Conservation (phyloP, 2,113 vertebrate genomes). For the Phalacrocorax brasilianus region DNA sequence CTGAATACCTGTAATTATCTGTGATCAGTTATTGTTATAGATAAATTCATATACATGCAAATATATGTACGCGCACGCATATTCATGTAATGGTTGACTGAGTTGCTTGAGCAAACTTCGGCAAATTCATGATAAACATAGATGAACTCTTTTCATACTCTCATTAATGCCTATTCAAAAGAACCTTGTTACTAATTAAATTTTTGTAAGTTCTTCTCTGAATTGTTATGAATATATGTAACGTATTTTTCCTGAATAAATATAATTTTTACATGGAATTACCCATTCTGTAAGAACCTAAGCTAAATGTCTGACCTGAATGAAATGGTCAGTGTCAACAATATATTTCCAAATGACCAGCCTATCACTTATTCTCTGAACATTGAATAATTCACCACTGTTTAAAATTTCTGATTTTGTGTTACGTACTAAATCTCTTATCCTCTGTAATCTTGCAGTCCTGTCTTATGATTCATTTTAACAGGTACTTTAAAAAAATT, state of each 20-base stretch:
- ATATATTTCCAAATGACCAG: not conserved
- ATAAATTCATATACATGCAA: not conserved
- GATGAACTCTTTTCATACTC: not conserved
- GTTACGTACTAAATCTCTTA: not conserved
- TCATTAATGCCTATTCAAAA: not conserved
- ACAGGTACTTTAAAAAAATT: not conserved
- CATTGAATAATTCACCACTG: not conserved
- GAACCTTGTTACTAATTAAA: not conserved
- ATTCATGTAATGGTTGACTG: not conserved
- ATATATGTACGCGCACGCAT: not conserved
- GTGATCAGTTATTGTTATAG: constrained; percentile 19
- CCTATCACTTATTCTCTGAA: not conserved
- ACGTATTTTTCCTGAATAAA: not conserved
- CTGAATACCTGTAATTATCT: constrained; percentile 23
- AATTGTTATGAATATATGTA: not conserved
- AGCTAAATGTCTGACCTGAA: not conserved
- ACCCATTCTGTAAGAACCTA: not conserved
- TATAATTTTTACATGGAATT: not conserved
- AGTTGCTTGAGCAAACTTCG: not conserved
- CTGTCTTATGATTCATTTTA: not conserved
- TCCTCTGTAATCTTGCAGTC: not conserved
- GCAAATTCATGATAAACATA: constrained; percentile 1
- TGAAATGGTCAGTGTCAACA: not conserved
- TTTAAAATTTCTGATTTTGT: not conserved
- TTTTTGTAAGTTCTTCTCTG: not conserved